Evolutionary conservation across 2,888 invertebrate species (phyloP).

Genomic region (Erebia epiphron): DNA sequence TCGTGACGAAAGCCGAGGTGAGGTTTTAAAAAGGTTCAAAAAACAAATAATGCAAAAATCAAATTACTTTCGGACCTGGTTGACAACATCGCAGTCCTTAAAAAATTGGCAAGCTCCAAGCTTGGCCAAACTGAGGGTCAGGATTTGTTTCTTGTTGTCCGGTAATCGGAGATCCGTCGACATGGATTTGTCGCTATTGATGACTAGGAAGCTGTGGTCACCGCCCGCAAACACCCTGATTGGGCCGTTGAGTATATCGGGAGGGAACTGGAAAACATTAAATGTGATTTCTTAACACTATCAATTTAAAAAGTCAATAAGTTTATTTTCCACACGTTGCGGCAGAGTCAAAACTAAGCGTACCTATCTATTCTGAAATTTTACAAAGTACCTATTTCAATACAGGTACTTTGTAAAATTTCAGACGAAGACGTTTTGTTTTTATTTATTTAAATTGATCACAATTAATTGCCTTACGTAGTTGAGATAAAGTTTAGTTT

Average conservation of each 20-base stretch:
- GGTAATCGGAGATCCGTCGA: slow-evolving; percentile 86
- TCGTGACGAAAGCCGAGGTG: neutral
- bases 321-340: too few relatives aligned
- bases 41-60: slow-evolving; percentile 8
- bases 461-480: too few relatives aligned
- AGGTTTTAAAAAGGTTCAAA: neutral
- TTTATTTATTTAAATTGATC: too few relatives aligned
- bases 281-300: neutral
- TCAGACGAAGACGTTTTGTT: too few relatives aligned
- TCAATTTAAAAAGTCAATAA: too few relatives aligned
- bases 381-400: too few relatives aligned
- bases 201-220: slow-evolving; percentile 92
- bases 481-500: too few relatives aligned
- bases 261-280: slow-evolving; percentile 58
- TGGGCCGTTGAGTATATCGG: slow-evolving; percentile 69
- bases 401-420: too few relatives aligned
- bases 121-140: slow-evolving; percentile 83
- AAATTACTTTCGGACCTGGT: slow-evolving; percentile 67
- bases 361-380: too few relatives aligned
- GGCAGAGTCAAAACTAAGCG: too few relatives aligned
- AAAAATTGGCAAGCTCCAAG: slow-evolving; percentile 84
- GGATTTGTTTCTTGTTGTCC: slow-evolving; percentile 85
- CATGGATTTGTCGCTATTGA: slow-evolving; percentile 68
- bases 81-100: slow-evolving; percentile 85
- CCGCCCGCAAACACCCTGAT: slow-evolving; percentile 91